Evolutionary conservation across 2,797 vertebrate genomes (phyloP).

Genomic region (Orestias chungarensis): DNA sequence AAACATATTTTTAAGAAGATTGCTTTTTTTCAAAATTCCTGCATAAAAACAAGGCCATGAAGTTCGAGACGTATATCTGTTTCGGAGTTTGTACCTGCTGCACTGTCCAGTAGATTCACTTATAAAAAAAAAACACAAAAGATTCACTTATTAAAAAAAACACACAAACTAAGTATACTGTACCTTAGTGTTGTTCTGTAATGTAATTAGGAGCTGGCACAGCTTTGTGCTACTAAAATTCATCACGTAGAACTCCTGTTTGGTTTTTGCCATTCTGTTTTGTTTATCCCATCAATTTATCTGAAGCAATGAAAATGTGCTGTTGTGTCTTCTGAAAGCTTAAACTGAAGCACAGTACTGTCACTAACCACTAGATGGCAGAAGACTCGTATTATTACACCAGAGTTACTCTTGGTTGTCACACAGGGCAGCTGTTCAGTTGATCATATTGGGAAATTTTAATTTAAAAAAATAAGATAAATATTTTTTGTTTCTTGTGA

Average conservation of each 20-base stretch:
- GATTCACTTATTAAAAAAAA: not conserved
- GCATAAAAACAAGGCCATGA: not conserved
- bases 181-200: not conserved
- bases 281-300: not conserved
- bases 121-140: not conserved
- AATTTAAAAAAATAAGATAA: not conserved
- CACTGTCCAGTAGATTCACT: not conserved
- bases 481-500: not conserved
- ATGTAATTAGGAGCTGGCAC: not conserved
- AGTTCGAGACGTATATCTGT: not conserved
- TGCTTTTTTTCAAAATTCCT: not conserved
- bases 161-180: not conserved
- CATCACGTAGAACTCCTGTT: not conserved
- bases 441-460: not conserved
- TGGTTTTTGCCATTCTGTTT: not conserved
- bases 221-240: not conserved
- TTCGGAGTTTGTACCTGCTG: not conserved
- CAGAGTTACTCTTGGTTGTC: not conserved
- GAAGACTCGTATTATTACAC: slow-evolving; percentile 2
- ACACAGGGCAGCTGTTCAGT: not conserved
- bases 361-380: slow-evolving; percentile 57
- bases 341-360: slow-evolving; percentile 8
- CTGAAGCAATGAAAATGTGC: not conserved
- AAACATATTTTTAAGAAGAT: no score
- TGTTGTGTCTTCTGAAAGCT: not conserved